Conservation (phyloP, 2,888 invertebrate species). For the Alentia gelatinosa region DNA sequence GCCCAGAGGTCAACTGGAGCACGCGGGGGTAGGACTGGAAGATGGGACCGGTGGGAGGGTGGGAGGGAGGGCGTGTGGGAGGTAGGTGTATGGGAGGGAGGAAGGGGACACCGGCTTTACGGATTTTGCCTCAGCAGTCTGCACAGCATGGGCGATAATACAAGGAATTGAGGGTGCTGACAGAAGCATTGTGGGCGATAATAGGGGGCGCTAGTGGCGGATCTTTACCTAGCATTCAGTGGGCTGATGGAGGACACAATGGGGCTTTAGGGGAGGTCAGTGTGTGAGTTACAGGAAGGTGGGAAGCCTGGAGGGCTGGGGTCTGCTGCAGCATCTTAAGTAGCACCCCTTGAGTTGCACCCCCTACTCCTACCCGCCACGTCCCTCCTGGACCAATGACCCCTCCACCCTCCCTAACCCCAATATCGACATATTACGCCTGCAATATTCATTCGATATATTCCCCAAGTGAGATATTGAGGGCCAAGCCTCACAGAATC, state of each 20-base stretch:
- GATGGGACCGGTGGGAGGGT: neutral
- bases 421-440: neutral
- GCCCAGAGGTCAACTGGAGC: neutral
- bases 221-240: constrained; percentile 15
- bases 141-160: constrained; percentile 21
- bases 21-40: neutral
- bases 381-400: neutral
- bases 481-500: no score
- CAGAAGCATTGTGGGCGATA: constrained; percentile 10
- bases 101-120: neutral
- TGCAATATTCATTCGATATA: no score
- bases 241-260: neutral
- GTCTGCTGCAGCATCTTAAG: neutral
- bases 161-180: constrained; percentile 7
- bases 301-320: neutral
- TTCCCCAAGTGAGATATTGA: no score
- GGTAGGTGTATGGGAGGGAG: neutral
- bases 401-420: neutral
- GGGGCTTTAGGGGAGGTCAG: neutral
- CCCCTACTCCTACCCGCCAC: neutral
- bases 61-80: neutral
- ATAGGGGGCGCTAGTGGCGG: neutral
- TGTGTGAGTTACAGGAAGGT: neutral
- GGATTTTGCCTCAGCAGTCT: no score
- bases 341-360: neutral